Conservation (phyloP, 2,888 invertebrate genomes). For the Megalurothrips usitatus region DNA sequence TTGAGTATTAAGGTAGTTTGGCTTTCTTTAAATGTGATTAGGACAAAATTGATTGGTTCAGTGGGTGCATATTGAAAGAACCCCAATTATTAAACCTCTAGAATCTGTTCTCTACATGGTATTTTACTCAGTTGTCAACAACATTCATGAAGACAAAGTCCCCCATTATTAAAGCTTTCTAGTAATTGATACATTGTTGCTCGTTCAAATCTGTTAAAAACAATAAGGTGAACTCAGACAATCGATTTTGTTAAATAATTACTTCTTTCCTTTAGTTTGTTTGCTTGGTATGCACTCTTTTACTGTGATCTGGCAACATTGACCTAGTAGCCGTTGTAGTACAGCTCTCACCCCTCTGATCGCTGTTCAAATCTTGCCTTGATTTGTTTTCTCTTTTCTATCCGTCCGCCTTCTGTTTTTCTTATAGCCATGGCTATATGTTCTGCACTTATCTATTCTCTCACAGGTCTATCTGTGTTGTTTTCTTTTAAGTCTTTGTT, state of each 20-base stretch:
- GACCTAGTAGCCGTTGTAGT: background rate
- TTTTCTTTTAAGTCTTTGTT: conserved; percentile 8
- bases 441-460: background rate
- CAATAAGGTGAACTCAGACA: background rate
- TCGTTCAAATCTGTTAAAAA: background rate
- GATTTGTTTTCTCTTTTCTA: background rate
- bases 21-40: background rate
- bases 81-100: too few relatives aligned
- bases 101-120: too few relatives aligned
- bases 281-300: conserved; percentile 9
- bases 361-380: background rate
- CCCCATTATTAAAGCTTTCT: background rate
- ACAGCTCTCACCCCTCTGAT: background rate
- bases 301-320: conserved; percentile 26
- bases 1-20: background rate
- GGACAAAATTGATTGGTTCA: too few relatives aligned
- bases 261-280: conserved; percentile 8
- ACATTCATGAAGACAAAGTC: background rate
- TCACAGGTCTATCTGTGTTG: conserved; percentile 11
- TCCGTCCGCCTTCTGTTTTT: background rate
- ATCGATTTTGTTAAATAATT: background rate
- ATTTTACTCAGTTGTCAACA: too few relatives aligned
- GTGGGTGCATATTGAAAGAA: too few relatives aligned
- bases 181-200: background rate
- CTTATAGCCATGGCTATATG: background rate